Percentiles rank a stretch among this genome's conserved stretches.
phyloP scores from a whole-genome alignment of 2,113 vertebrate species.

The Hemiscyllium ocellatum region DNA sequence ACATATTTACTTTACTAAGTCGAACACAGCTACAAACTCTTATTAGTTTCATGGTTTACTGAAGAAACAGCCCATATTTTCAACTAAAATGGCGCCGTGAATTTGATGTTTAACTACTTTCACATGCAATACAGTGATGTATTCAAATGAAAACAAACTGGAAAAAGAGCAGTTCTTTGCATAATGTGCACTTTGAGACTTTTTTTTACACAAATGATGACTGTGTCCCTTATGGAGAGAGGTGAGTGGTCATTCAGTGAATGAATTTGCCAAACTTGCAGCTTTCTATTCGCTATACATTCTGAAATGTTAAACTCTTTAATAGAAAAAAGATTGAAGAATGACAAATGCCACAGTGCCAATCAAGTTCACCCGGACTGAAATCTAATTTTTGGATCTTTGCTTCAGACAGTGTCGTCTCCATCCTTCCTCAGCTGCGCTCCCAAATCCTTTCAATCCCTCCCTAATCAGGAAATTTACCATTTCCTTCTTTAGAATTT shows the following conservation, averaged over 20 bases:
- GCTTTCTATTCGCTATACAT: slow-evolving; percentile 11
- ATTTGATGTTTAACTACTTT: slow-evolving; percentile 31
- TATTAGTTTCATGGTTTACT: not conserved
- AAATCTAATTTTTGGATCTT: slow-evolving; percentile 24
- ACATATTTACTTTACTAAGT: not conserved
- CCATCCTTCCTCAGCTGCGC: not conserved
- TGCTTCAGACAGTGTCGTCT: slow-evolving; percentile 24
- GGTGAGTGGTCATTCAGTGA: slow-evolving; percentile 17
- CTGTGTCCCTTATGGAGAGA: slow-evolving; percentile 30
- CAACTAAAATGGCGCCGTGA: not conserved
- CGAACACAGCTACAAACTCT: not conserved
- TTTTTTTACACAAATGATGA: slow-evolving; percentile 11
- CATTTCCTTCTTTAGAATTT: slow-evolving; percentile 12
- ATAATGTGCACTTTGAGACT: slow-evolving; percentile 27
- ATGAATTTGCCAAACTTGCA: slow-evolving; percentile 16
- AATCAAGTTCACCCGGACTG: not conserved
- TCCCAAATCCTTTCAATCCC: slow-evolving; percentile 9
- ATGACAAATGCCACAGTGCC: not conserved
- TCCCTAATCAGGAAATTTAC: slow-evolving; percentile 34
- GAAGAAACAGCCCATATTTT: slow-evolving; percentile 25
- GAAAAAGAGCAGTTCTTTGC: slow-evolving; percentile 25
- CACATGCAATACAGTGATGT: slow-evolving; percentile 19
- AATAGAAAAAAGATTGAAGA: slow-evolving; percentile 21
- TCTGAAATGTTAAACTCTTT: slow-evolving; percentile 23
- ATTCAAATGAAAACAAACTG: slow-evolving; percentile 34